Evolutionary conservation across 1,140 invertebrate species (phyloP).

Genomic region (Notospermus geniculatus): DNA sequence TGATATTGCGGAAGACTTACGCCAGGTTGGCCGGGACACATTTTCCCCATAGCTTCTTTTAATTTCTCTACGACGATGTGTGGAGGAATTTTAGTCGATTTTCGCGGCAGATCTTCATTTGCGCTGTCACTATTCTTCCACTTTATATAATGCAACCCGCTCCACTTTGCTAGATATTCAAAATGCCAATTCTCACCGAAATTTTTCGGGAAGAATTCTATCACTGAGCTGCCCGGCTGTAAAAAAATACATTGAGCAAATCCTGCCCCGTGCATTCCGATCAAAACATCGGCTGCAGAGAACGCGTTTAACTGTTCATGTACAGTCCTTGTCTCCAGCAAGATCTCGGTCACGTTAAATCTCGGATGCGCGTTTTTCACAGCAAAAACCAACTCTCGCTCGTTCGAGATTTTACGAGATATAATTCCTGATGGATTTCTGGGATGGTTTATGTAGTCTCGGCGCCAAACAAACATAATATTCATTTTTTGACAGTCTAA

Average conservation of each 20-base stretch:
- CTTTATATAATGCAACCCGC: slow-evolving; percentile 36
- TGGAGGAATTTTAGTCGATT: slow-evolving; percentile 33
- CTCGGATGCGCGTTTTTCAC: slow-evolving; percentile 14
- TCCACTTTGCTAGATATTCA: slow-evolving; percentile 40
- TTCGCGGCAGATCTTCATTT: slow-evolving; percentile 29
- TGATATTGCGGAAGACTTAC: too few relatives aligned
- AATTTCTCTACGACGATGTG: neutral
- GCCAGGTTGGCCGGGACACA: too few relatives aligned
- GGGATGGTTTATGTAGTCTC: slow-evolving; percentile 44
- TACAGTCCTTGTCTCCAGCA: slow-evolving; percentile 38
- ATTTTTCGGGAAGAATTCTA: slow-evolving; percentile 75
- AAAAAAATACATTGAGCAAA: slow-evolving; percentile 90
- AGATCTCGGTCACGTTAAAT: slow-evolving; percentile 29
- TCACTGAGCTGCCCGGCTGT: slow-evolving; percentile 89
- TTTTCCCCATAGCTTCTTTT: too few relatives aligned
- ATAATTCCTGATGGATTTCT: slow-evolving; percentile 38
- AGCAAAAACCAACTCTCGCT: slow-evolving; percentile 30
- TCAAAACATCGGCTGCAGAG: slow-evolving; percentile 81
- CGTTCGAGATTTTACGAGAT: slow-evolving; percentile 41
- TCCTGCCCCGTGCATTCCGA: slow-evolving; percentile 96
- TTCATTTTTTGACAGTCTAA: slow-evolving; percentile 33
- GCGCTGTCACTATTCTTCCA: slow-evolving; percentile 41
- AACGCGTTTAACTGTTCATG: slow-evolving; percentile 36
- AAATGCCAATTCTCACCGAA: slow-evolving; percentile 40
- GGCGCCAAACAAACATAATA: slow-evolving; percentile 42